These are phyloP conservation scores for Hypolimnas misippus DNA, from an alignment of 2,888 invertebrate genomes.

Conservation along the genomic window DNA sequence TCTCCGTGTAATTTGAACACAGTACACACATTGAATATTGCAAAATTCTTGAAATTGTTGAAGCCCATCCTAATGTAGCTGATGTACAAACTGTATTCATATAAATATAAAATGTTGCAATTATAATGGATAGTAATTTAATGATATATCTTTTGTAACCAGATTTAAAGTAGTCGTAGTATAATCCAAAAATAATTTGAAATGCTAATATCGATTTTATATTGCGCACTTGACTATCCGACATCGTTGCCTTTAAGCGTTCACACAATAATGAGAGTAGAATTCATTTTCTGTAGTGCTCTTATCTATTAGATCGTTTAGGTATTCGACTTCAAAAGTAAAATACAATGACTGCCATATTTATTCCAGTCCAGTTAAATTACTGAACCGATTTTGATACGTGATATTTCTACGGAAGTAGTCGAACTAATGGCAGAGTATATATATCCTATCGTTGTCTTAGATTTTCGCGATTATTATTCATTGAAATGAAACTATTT, in stretches of 20 bases:
- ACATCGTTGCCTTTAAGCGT: not conserved
- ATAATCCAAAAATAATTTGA: slow-evolving; percentile 16
- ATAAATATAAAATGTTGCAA: not conserved
- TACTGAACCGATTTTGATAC: too few species aligned
- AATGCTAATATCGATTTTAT: slow-evolving; percentile 12
- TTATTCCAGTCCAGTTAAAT: too few species aligned
- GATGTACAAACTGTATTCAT: not conserved
- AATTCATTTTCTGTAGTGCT: not conserved
- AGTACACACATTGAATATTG: slow-evolving; percentile 1
- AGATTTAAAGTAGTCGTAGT: not conserved
- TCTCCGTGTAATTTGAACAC: slow-evolving; percentile 16
- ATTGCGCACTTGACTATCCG: not conserved
- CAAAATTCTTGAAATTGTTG: not conserved
- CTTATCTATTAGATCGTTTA: too few species aligned
- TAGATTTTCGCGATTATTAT: too few species aligned
- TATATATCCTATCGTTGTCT: too few species aligned
- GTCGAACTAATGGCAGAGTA: too few species aligned
- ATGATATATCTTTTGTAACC: not conserved
- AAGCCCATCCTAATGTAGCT: not conserved
- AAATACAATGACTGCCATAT: too few species aligned
- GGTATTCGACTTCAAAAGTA: too few species aligned
- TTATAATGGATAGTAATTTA: not conserved
- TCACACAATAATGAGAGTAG: not conserved
- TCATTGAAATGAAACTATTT: too few species aligned
- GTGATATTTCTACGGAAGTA: too few species aligned